Evolutionary conservation across 37 sponge, comb jelly and placozoan species (phyloP).

Genomic region (Oscarella lobularis): DNA sequence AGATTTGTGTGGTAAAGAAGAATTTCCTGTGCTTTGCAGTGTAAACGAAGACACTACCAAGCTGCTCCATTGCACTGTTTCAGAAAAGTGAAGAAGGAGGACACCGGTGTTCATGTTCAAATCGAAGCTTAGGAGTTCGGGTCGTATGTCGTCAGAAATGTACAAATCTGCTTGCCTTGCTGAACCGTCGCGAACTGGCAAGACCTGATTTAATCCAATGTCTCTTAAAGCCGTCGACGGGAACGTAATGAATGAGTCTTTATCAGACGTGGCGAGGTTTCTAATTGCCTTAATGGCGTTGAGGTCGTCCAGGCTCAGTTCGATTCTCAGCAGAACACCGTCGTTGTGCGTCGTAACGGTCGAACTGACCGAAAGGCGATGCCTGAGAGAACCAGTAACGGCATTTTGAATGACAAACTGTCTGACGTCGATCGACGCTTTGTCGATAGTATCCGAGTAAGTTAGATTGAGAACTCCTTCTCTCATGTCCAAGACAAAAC

Average conservation of each 20-base stretch:
- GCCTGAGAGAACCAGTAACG: neutral
- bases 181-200: conserved; percentile 17
- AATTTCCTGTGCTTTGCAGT: neutral
- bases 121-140: conserved; percentile 16
- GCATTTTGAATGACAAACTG: conserved; percentile 41
- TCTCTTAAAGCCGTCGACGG: conserved; percentile 39
- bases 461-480: conserved; percentile 39
- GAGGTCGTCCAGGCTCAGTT: conserved; percentile 25
- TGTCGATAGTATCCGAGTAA: conserved; percentile 64
- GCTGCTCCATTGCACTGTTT: conserved; percentile 60
- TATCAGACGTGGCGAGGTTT: conserved; percentile 42
- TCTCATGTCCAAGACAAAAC: conserved; percentile 54
- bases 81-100: conserved; percentile 52
- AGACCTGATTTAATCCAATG: conserved; percentile 36
- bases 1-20: neutral
- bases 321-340: conserved; percentile 33
- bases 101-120: conserved; percentile 21
- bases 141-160: neutral
- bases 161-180: neutral
- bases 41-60: conserved; percentile 11
- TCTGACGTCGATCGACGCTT: conserved; percentile 35
- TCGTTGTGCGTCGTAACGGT: conserved; percentile 14
- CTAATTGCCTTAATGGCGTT: conserved; percentile 55
- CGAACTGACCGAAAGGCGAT: neutral
- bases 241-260: conserved; percentile 60